These are phyloP conservation scores for Epirrhoe alternata DNA, from an alignment of 2,888 invertebrate species.

Conservation along the genomic window DNA sequence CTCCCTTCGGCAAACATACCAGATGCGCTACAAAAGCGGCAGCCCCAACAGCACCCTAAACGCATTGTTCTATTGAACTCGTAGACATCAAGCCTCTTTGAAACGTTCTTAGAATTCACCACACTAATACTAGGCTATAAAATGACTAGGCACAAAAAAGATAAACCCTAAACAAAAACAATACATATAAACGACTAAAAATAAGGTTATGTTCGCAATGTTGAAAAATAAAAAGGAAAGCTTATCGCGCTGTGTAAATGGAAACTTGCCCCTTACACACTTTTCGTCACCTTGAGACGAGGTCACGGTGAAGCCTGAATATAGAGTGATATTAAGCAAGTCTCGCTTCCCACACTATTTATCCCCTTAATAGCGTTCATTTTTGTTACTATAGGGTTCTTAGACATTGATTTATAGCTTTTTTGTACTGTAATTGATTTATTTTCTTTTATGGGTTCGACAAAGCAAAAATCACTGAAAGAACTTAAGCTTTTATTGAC, in stretches of 20 bases:
- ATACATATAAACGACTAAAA: background rate
- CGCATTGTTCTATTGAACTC: no score
- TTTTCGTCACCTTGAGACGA: slow-evolving; percentile 63
- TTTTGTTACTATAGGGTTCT: slow-evolving; percentile 28
- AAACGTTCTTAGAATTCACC: no score
- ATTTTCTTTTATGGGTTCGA: background rate
- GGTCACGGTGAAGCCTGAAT: slow-evolving; percentile 58
- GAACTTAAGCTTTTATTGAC: background rate
- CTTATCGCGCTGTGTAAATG: slow-evolving; percentile 13
- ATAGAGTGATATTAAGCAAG: slow-evolving; percentile 34
- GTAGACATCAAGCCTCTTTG: no score
- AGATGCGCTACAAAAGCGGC: no score
- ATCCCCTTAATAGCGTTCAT: slow-evolving; percentile 16
- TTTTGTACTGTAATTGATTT: background rate
- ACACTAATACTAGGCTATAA: no score
- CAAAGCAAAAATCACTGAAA: background rate
- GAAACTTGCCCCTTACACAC: slow-evolving; percentile 35
- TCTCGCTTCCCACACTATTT: slow-evolving; percentile 40
- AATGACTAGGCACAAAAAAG: no score
- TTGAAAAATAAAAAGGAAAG: background rate
- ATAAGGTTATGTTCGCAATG: background rate
- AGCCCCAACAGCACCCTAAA: no score
- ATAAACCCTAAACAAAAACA: no score
- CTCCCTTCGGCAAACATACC: no score
- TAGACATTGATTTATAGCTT: slow-evolving; percentile 23